Evolutionary conservation across 2,113 vertebrate genomes (phyloP).

Genomic region (Pogonocichla stellata): DNA sequence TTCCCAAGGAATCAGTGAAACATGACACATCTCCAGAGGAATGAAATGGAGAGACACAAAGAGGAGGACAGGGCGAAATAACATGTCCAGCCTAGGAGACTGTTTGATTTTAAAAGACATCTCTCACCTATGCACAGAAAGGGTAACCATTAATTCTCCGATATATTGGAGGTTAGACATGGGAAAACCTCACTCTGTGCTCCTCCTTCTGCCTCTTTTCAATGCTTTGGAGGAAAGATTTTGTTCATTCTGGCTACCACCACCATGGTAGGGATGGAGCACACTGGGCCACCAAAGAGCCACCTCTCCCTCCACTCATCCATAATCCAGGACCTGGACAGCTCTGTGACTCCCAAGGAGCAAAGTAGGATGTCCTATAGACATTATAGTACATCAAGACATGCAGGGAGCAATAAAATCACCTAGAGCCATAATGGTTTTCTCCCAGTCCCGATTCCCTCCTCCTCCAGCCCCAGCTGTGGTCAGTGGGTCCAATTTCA

Average conservation of each 20-base stretch:
- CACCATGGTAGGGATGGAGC: background rate
- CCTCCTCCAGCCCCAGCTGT: constrained; percentile 66
- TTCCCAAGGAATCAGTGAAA: background rate
- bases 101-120: background rate
- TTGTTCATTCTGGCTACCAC: background rate
- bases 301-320: background rate
- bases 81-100: background rate
- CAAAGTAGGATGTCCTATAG: rapidly evolving
- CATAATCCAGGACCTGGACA: background rate
- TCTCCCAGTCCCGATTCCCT: background rate
- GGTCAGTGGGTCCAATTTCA: constrained; percentile 66
- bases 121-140: background rate
- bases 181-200: background rate
- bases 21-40: background rate
- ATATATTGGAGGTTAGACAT: rapidly evolving
- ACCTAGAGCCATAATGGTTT: rapidly evolving
- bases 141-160: background rate
- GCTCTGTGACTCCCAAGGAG: background rate
- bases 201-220: background rate
- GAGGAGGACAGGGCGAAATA: background rate
- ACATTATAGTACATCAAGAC: rapidly evolving
- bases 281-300: background rate
- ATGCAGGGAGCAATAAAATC: rapidly evolving
- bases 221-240: background rate
- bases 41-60: background rate